phyloP scores from a whole-genome alignment of 2,113 vertebrate species.

The Cololabis saira region DNA sequence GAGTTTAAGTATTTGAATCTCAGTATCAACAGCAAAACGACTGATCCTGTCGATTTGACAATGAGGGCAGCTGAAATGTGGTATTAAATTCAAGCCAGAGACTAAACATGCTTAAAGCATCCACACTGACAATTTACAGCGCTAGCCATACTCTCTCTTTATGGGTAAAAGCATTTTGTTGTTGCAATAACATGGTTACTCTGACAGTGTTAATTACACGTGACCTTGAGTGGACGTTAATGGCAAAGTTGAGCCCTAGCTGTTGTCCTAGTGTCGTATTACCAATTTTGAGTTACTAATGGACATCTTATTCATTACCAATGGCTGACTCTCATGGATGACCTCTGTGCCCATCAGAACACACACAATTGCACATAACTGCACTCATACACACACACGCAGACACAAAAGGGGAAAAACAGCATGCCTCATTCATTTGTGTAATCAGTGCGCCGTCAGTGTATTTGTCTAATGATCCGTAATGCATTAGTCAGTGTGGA shows the following conservation, averaged over 20 bases:
- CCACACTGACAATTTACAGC: background rate
- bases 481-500: conserved; percentile 49
- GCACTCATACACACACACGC: conserved; percentile 17
- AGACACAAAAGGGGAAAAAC: conserved; percentile 5
- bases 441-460: conserved; percentile 56
- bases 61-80: background rate
- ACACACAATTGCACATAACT: conserved; percentile 16
- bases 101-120: background rate
- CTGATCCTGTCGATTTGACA: too few relatives aligned
- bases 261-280: conserved; percentile 40
- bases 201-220: background rate
- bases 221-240: conserved; percentile 33
- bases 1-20: too few relatives aligned
- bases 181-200: background rate
- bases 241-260: conserved; percentile 19
- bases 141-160: background rate
- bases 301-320: conserved; percentile 41
- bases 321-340: conserved; percentile 26
- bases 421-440: conserved; percentile 59
- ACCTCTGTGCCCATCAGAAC: conserved; percentile 23
- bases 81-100: background rate
- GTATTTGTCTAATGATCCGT: conserved; percentile 70
- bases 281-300: conserved; percentile 50
- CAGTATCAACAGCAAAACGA: too few relatives aligned
- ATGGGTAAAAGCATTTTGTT: background rate